Evolutionary conservation across 1,140 invertebrate species (phyloP).

Genomic region (Hormaphis cornu): DNA sequence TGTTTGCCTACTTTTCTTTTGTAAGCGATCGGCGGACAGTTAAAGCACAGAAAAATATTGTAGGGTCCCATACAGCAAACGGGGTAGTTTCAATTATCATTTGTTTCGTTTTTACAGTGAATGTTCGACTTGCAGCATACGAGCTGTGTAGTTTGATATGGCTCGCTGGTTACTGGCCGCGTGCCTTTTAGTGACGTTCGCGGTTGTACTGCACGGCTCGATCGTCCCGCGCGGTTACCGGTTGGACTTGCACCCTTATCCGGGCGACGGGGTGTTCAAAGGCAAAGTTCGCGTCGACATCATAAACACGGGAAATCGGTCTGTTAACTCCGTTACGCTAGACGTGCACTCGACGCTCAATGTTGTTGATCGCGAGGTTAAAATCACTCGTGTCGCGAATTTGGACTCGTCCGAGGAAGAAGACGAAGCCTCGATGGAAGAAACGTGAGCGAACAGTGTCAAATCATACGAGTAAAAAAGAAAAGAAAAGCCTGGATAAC

Average conservation of each 20-base stretch:
- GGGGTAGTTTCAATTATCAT: too few relatives aligned
- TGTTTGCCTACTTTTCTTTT: too few relatives aligned
- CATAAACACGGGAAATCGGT: conserved; percentile 27
- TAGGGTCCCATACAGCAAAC: too few relatives aligned
- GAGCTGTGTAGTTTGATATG: neutral
- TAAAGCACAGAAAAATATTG: too few relatives aligned
- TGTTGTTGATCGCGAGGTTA: conserved; percentile 36
- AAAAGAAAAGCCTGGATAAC: too few relatives aligned
- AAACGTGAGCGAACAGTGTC: conserved; percentile 33
- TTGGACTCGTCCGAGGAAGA: conserved; percentile 36
- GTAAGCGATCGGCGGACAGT: too few relatives aligned
- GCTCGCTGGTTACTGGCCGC: conserved; percentile 4
- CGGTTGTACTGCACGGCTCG: neutral
- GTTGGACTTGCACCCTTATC: conserved; percentile 36
- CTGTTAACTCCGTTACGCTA: conserved; percentile 32
- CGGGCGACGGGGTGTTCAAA: conserved; percentile 37
- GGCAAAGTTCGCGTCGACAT: conserved; percentile 35
- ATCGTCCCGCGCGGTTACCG: conserved; percentile 37
- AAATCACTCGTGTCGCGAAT: conserved; percentile 36
- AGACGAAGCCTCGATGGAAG: conserved; percentile 35
- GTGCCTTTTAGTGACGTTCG: neutral
- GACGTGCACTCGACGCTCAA: conserved; percentile 35
- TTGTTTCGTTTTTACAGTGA: neutral
- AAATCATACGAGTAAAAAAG: neutral
- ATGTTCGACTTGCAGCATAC: neutral